Evolutionary conservation across 1,140 invertebrate genomes (phyloP), one percentile per base, ranked within the genome.

Genomic region (Pseudomyrmex sp.): DNA sequence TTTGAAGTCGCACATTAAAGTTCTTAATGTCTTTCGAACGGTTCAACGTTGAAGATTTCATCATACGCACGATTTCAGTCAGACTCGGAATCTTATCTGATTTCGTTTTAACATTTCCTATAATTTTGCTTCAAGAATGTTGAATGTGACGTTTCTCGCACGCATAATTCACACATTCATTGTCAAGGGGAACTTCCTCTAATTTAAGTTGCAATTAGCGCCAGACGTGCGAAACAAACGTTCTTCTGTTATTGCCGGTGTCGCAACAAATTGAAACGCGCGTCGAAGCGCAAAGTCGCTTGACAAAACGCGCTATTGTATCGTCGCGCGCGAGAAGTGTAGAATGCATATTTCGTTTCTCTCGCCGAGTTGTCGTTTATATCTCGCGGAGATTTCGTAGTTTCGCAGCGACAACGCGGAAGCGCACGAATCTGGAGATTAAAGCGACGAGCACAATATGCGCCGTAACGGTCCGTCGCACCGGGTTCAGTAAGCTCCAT

Each of bases 211-310:
- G 44, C 70, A 79, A 80, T 80, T 80, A 80, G 65, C 58, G 18
- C 44, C 23, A 10, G 66, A 72, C 44, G 76, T 79, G 76, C 15
- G 44, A 79, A 70, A 79, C 76, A 79, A 15, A 58, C 44, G 66
- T 61, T 50, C 44, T 48, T 35, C 58, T 59, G 76, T 58, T 79
- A 20, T 26, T 58, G n/a, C 15, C 7, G 20, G 44, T 56, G 62
- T 77, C 18, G 20, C 46, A 70, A 72, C 56, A 80, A 80, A 80
- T 80, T 80, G 66, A 80, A 79, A 80, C 23, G 44, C 76, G 44
- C 46, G 54, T 79, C 65, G 65, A 70, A 79, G 20, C 54, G 18
- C 70, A 0, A 18, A 44, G 13, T 79, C 10, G 13, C 20, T 58
- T 18, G 65, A 79, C 52, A 79, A 79, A 70, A 79, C 54, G 15